Base-by-base conservation (phyloP, 2,888 invertebrate species). In the Epinotia demarniana region DNA sequence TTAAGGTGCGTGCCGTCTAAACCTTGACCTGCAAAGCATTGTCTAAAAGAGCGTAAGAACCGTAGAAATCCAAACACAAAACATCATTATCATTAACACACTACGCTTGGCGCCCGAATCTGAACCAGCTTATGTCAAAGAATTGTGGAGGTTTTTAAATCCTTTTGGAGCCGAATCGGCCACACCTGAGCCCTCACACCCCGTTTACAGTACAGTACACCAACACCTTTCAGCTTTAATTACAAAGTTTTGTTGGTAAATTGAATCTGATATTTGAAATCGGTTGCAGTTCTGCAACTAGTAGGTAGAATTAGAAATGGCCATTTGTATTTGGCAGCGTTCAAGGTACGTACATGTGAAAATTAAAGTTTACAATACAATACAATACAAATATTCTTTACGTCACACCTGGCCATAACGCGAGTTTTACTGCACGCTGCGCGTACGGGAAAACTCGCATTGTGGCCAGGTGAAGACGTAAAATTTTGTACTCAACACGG, bases 41-140 rank as follows among this genome's bases (percentile, higher is more conserved):
- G 33, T 66, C 19, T 64, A 33, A 66, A 66, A 66, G 27, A 27
- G 12, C 66, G n/a, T 66, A 66, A 66, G 12, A 6, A 33, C 66
- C 49, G 6, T 18, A 2, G 6, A 4, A 53, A 18, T 53, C 12
- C 5, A 12, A 11, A 27, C 12, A 11, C 27, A 27, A 16, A 46
- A 23, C 53, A n/a, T 12, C 27, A 23, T 23, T 27, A n/a, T n/a
- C n/a, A n/a, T 49, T 64, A 4, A 9, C 12, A 16, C 23, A 16
- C 16, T 6, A 49, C 13, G 19, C 16, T 49, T 49, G n/a, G 19
- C 43, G 23, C 13, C n/a, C 0, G n/a, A 49, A 49, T 27, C 4
- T 3, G 27, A 53, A 49, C 49, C 6, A 49, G 11, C 64, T 23
- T 27, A 64, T 43, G 27, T 64, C 11, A 27, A 1, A n/a, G 1